Evolutionary conservation across 2,888 invertebrate species (phyloP), one percentile per base, ranked within the genome.

Genomic region (Drosophila anomalata): DNA sequence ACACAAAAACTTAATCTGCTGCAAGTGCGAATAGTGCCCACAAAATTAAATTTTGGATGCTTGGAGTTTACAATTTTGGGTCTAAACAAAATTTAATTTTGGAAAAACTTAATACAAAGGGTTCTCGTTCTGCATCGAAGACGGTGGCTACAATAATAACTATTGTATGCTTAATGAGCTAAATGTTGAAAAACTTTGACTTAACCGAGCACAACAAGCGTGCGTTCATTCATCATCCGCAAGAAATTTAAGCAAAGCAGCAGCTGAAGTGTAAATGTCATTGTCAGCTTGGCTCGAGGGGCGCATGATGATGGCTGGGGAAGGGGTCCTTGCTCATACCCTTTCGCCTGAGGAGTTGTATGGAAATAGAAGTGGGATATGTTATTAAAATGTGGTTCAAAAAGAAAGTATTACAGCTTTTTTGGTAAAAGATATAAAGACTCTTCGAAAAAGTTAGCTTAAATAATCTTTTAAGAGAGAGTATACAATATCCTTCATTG

Each of bases 251-350:
- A 74, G 76, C 73, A 65, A 73, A 85, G 66, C 70, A 74, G 85
- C 79, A 78, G 77, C 75, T 78, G 86, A 87, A 82, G 82, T 82
- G 82, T 82, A 87, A 82, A 82, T 85, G 87, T 81, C 82, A 85
- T 78, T 87, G 82, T 75, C 86, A 87, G 78, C 62, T 52, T 55
- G 54, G n/a, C 33, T 39, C 50, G 50, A 51, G 31, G 50, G 47
- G 8, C 17, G 31, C 8, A 41, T 9, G 29, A 41, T 9, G 29
- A 9, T 20, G 36, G 59, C 8, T 24, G 39, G 52, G 67, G 52
- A 17, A 29, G 39, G 67, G 63, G 46, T 53, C 63, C 46, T 66
- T 65, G 42, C 17, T 14, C 36, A 3, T 53, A 65, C 29, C 46
- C 67, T 46, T 33, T n/a, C 33, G 2, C 4, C 4, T 3, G 6